phyloP scores from a whole-genome alignment of 1,140 invertebrate species.

The Manduca sexta region DNA sequence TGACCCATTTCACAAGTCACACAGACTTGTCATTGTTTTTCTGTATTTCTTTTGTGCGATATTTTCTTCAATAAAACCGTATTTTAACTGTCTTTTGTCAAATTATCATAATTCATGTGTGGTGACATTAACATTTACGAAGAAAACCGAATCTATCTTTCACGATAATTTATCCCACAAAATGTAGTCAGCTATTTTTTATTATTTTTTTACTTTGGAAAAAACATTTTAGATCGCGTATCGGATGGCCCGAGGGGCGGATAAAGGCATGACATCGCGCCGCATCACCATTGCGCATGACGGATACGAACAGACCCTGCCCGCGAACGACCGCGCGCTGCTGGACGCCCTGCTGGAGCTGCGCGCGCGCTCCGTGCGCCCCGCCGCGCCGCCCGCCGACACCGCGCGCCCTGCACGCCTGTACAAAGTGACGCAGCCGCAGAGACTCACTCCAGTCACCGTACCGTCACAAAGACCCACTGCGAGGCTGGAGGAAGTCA shows the following conservation, averaged over 20 bases:
- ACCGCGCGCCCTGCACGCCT: slow-evolving; percentile 75
- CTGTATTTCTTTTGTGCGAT: too few relatives aligned
- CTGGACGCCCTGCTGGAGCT: slow-evolving; percentile 83
- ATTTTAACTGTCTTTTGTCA: too few relatives aligned
- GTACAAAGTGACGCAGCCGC: slow-evolving; percentile 56
- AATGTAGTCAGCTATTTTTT: too few relatives aligned
- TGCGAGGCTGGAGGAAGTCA: slow-evolving; percentile 90
- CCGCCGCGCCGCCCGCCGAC: slow-evolving; percentile 66
- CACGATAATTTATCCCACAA: too few relatives aligned
- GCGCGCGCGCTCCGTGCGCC: slow-evolving; percentile 75
- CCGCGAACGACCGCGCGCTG: slow-evolving; percentile 75
- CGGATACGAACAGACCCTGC: slow-evolving; percentile 86
- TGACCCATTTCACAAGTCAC: too few relatives aligned
- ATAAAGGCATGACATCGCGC: slow-evolving; percentile 56
- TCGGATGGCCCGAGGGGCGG: slow-evolving; percentile 58
- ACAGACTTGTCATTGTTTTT: too few relatives aligned
- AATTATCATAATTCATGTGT: too few relatives aligned
- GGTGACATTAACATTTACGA: too few relatives aligned
- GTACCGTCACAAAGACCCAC: slow-evolving; percentile 87
- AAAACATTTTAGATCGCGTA: slow-evolving; percentile 56
- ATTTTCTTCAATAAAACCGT: too few relatives aligned
- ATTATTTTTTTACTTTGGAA: too few relatives aligned
- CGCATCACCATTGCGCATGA: slow-evolving; percentile 87
- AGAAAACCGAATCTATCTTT: too few relatives aligned
- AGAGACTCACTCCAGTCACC: slow-evolving; percentile 79